Evolutionary conservation across 2,888 invertebrate species (phyloP).

Genomic region (Eretmocerus hayati): DNA sequence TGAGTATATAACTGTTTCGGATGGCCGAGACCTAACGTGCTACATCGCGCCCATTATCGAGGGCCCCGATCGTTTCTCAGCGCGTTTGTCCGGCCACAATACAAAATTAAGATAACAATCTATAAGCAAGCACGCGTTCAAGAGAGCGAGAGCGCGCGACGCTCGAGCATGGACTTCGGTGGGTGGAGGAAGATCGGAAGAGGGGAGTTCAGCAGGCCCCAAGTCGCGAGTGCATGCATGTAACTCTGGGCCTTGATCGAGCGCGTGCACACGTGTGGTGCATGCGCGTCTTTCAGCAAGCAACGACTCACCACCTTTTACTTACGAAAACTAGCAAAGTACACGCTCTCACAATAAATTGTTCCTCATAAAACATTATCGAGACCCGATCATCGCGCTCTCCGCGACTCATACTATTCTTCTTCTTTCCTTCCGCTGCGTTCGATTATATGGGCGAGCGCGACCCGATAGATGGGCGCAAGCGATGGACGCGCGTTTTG

Average conservation of each 20-base stretch:
- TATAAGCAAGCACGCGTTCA: conserved; percentile 7
- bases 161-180: neutral
- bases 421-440: no score
- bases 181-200: neutral
- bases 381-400: conserved; percentile 11
- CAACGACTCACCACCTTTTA: conserved; percentile 17
- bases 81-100: conserved; percentile 20
- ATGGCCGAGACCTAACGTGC: conserved; percentile 6
- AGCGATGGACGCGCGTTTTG: no score
- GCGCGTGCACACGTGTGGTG: neutral
- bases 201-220: neutral
- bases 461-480: no score
- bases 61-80: conserved; percentile 20
- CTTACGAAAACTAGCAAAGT: conserved; percentile 22
- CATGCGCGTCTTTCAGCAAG: no score
- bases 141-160: neutral
- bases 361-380: conserved; percentile 22
- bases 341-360: conserved; percentile 20
- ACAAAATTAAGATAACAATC: conserved; percentile 23
- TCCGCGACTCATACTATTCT: no score
- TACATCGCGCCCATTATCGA: conserved; percentile 18
- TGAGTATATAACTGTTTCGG: conserved; percentile 18
- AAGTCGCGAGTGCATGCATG: neutral
- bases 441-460: no score
- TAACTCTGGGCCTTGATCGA: no score